phyloP scores from a whole-genome alignment of 2,113 vertebrate species.

The Dipodomys ordii region DNA sequence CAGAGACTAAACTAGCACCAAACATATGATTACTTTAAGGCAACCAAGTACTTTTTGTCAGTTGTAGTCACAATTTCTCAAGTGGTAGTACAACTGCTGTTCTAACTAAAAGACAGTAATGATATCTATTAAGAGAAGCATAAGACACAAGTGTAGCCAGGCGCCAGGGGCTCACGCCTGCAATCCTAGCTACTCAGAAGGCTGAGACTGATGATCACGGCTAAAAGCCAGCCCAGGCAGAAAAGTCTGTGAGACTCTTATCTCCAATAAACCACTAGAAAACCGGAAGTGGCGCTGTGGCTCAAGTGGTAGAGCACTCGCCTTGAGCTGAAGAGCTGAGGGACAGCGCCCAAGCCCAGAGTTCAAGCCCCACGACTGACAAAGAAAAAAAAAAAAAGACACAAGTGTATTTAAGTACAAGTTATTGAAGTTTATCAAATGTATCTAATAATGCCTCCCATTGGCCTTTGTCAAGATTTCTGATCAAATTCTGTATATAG shows the following conservation, averaged over 20 bases:
- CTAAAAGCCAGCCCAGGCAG: too few species aligned
- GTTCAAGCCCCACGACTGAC: too few species aligned
- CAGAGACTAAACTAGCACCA: background rate
- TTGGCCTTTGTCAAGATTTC: conserved; percentile 17
- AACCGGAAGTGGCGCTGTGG: too few species aligned
- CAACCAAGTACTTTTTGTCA: conserved; percentile 6
- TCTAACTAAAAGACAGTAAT: conserved; percentile 41
- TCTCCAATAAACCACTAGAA: too few species aligned
- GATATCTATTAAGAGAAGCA: background rate
- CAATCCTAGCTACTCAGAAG: too few species aligned
- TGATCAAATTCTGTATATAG: conserved; percentile 24
- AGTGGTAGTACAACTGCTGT: background rate
- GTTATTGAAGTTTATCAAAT: conserved; percentile 29
- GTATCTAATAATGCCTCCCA: conserved; percentile 31
- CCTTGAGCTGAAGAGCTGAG: too few species aligned
- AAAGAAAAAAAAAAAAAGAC: background rate
- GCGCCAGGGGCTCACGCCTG: too few species aligned
- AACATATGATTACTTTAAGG: background rate
- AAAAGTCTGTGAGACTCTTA: too few species aligned
- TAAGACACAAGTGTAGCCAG: background rate
- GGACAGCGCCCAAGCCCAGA: too few species aligned
- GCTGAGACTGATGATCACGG: too few species aligned
- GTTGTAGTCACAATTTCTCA: conserved; percentile 24
- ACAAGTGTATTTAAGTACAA: conserved; percentile 28
- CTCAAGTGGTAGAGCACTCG: too few species aligned